phyloP scores from a whole-genome alignment of 2,797 vertebrate species.

The Tangara arthus region DNA sequence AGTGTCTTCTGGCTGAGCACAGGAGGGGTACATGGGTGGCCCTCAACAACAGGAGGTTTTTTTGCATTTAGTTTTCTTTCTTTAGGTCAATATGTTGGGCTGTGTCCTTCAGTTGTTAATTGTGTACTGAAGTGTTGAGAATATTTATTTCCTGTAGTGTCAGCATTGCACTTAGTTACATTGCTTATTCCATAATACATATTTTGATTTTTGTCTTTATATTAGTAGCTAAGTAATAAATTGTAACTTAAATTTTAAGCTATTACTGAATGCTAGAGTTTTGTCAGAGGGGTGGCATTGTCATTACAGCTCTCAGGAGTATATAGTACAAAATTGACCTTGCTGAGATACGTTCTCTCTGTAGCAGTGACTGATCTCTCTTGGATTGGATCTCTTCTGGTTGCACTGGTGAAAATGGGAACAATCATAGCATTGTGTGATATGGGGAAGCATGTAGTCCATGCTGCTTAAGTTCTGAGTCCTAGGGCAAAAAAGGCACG shows the following conservation, averaged over 20 bases:
- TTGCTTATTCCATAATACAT: background rate
- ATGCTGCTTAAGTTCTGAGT: background rate
- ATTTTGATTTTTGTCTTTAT: background rate
- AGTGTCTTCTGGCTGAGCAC: background rate
- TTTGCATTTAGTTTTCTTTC: accelerated
- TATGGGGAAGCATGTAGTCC: accelerated
- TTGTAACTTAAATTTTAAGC: background rate
- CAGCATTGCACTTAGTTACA: background rate
- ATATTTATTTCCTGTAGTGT: background rate
- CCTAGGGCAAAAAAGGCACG: background rate
- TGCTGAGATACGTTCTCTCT: background rate
- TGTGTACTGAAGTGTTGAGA: background rate
- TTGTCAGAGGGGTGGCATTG: background rate
- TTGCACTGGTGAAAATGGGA: background rate
- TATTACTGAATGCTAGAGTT: background rate
- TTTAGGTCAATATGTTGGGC: background rate
- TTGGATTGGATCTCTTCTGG: background rate
- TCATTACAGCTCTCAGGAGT: background rate
- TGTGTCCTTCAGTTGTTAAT: background rate
- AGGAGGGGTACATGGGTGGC: accelerated
- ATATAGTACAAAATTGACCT: background rate
- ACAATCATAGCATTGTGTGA: accelerated
- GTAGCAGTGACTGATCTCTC: background rate
- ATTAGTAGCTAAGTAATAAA: background rate
- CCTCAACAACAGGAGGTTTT: background rate